Evolutionary conservation across 1,140 invertebrate species (phyloP), one percentile per base, ranked within the genome.

Genomic region (Drosophila sucinea): DNA sequence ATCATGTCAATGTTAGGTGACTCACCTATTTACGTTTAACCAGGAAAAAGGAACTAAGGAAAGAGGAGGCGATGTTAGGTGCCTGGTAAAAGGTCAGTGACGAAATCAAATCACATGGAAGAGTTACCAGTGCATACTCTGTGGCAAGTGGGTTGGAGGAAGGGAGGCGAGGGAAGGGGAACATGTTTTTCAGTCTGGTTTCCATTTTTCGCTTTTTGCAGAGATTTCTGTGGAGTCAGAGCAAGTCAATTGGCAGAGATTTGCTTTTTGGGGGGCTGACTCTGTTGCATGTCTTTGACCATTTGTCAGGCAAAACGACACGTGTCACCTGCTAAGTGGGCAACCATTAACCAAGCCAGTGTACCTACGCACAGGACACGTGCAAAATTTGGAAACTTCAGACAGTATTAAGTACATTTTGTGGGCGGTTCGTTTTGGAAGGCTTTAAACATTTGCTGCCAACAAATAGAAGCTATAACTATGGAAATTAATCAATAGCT

Each of bases 1-100:
- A 76, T 76, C 40, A 76, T 64, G 73, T 76, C 76, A 76, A 76
- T 75, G 73, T 64, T 47, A 41, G 55, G 71, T 68, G 58, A 2
- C 51, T 55, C 8, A 8, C 51, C 51, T 55, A 30, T 55, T 11
- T 8, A 30, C 11, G 27, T 30, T 55, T 55, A 55, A 55, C 29
- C 23, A 25, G 17, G 38, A 76, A 17, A 17, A 17, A 17, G 17
- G 17, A 17, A 57, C 32, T 40, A 17, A 33, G 58, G 47, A 38
- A 38, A 40, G 41, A 27, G 41, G 38, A 32, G 66, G 29, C 30
- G n/a, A 29, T 35, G 67, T 51, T 63, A 27, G 23, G n/a, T 17
- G 1, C 25, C 3, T 25, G 27, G 44, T 11, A 7, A 27, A 30
- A 55, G 23, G 1, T 32, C n/a, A 58, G 56, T 38, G 56, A 58